Base-by-base conservation (phyloP, 2,113 vertebrate genomes). In the Psittacara wagleri region DNA sequence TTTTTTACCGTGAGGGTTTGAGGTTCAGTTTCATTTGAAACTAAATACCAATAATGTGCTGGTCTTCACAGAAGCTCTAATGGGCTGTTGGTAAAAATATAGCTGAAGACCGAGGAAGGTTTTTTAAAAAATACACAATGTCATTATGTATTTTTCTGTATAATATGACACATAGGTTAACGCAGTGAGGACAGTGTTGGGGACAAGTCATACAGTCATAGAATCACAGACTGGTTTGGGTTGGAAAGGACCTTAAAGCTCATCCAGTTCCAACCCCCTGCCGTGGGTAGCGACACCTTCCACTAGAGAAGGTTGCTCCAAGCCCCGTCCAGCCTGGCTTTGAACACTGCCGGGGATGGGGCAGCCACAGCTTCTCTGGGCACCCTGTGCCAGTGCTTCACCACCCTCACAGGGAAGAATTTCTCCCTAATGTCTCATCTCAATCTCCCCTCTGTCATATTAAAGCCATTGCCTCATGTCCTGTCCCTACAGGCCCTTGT, bases 101-200 rank as follows among this genome's bases (percentile, higher is more conserved):
- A 33, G 16, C 59, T 55, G 86, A 85, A 72, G 17, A 24, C 27
- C 37, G 15, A 43, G 39, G 57, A 82, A 41, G 10, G 11, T 7
- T 41, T 51, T 51, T 62, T 9, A 5, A 82, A 39, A 8, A 72
- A 46, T 13, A 18, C 6, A 35, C 5, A 9, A 41, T 59, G 10
- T 11, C 16, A 12, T 72, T 55, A 22, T n/a, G 7, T 48, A 16
- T 61, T 78, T 79, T 43, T 55, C 22, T 28, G 31, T 83, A 6
- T 66, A 24, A 63, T 49, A 15, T 1, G 1, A 41, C 17, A 7
- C 37, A 12, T 4, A 35, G 33, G 28, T 23, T 44, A 39, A 62
- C 83, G 15, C 31, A 46, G 25, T 0, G 1, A 76, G 41, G n/a
- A 35, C 41, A 25, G 46, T 4, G 0, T 22, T 61, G 10, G 33